Percentiles rank a stretch among this genome's conserved stretches.
These are phyloP conservation scores for Diachasmimorpha longicaudata DNA, from an alignment of 1,140 invertebrate genomes.

Conservation along the genomic window DNA sequence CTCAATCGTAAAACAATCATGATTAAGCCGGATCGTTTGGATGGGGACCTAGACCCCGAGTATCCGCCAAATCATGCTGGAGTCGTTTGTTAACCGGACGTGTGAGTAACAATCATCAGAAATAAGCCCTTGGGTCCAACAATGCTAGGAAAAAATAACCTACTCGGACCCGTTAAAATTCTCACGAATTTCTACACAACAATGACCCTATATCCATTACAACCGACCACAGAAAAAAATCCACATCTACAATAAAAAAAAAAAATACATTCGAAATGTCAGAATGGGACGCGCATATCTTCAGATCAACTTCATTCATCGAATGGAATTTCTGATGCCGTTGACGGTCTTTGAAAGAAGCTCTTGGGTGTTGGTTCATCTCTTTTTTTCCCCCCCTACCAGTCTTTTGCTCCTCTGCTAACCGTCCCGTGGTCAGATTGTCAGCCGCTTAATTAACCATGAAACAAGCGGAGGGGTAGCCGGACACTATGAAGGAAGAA, in stretches of 20 bases:
- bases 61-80: conserved; percentile 62
- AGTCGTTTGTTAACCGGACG: conserved; percentile 59
- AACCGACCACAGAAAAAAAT: neutral
- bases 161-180: neutral
- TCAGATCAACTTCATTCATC: conserved; percentile 19
- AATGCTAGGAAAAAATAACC: neutral
- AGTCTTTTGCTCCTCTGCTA: conserved; percentile 38
- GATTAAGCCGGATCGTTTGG: conserved; percentile 25
- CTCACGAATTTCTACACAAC: conserved; percentile 1
- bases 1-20: conserved; percentile 65
- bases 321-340: neutral
- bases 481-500: conserved; percentile 50
- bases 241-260: neutral
- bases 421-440: conserved; percentile 61
- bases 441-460: conserved; percentile 63
- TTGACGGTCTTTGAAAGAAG: neutral
- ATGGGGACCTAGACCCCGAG: neutral
- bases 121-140: neutral
- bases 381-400: neutral
- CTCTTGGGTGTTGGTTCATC: neutral
- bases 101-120: neutral
- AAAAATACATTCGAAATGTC: neutral
- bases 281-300: conserved; percentile 7
- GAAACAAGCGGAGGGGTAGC: conserved; percentile 60
- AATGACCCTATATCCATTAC: conserved; percentile 21